Evolutionary conservation across 2,797 vertebrate species (phyloP), one percentile per base, ranked within the genome.

Genomic region (Spinus olivaceus): DNA sequence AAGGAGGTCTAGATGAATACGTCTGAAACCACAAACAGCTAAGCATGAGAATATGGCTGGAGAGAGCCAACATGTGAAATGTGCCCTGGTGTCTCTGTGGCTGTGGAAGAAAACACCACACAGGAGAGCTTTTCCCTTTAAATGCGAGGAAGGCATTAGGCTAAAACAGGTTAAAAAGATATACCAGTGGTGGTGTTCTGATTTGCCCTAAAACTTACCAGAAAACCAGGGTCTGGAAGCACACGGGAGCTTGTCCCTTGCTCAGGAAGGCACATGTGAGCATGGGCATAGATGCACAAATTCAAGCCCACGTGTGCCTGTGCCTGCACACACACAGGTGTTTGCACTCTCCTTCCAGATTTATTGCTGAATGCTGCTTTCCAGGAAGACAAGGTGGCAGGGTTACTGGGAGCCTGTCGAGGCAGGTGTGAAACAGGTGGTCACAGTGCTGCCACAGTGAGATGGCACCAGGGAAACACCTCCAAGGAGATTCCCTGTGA

Each of bases 201-300:
- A 54, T 39, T 72, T 61, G 22, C 8, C 37, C 11, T 33, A 46
- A 83, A 69, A 32, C 54, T 76, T 41, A 76, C 5, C 10, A 6
- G 49, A 51, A 84, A 46, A 27, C 0, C 22, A 50, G 21, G 14
- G 5, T 15, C 56, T 82, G 44, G 66, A 60, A 67, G 27, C 39
- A 5, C 0, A 0, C 3, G 0, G 0, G 39, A 9, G 10, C 42
- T 81, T 64, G 57, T 44, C 18, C 25, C 6, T 0, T 4, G 12
- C 24, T 37, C 23, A 41, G 49, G 47, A 60, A 44, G n/a, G 42
- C 12, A 12, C 2, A 4, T 0, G 0, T 25, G 25, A 73, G 9
- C 12, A 10, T 0, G 4, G 57, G 19, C 28, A 51, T 0, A 0
- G 27, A 8, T 10, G 25, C 28, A 64, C 28, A 56, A 14, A 50